A percentile compares a stretch with the other conserved stretches of the same genome.
These are phyloP conservation scores for Noctua fimbriata DNA, from an alignment of 2,888 invertebrate species.

Conservation along the genomic window DNA sequence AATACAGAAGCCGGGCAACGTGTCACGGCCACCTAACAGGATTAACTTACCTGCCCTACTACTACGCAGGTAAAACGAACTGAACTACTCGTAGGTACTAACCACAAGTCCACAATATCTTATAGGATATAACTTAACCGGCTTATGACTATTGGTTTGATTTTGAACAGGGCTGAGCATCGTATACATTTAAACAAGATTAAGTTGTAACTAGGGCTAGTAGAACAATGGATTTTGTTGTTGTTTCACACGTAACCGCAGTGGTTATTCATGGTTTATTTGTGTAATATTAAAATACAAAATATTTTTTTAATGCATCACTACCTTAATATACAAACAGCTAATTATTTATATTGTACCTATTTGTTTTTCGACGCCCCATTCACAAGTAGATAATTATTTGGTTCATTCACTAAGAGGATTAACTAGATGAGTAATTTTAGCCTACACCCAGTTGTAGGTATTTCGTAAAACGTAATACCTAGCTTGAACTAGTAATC, in stretches of 20 bases:
- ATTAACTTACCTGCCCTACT: constrained; percentile 88
- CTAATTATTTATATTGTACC: neutral
- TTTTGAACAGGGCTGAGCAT: constrained; percentile 75
- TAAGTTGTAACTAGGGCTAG: constrained; percentile 30
- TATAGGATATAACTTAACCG: constrained; percentile 80
- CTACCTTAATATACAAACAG: neutral
- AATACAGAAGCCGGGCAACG: constrained; percentile 87
- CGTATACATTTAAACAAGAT: constrained; percentile 58
- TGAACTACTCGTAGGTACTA: constrained; percentile 77
- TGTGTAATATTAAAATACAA: neutral
- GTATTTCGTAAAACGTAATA: constrained; percentile 33
- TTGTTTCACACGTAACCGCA: neutral
- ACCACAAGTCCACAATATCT: constrained; percentile 67
- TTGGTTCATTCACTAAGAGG: constrained; percentile 43
- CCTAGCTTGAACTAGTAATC: constrained; percentile 38
- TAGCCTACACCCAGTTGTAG: constrained; percentile 4
- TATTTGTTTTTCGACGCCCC: neutral
- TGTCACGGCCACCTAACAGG: constrained; percentile 90
- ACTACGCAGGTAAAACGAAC: constrained; percentile 86
- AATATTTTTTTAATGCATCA: neutral
- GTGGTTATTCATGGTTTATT: constrained; percentile 1
- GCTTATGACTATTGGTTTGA: constrained; percentile 79
- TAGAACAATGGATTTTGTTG: constrained; percentile 29
- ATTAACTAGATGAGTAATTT: constrained; percentile 31
- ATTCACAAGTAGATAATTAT: constrained; percentile 17